Base-by-base conservation (phyloP, 2,888 invertebrate genomes). In the Chromoteleia sp. region DNA sequence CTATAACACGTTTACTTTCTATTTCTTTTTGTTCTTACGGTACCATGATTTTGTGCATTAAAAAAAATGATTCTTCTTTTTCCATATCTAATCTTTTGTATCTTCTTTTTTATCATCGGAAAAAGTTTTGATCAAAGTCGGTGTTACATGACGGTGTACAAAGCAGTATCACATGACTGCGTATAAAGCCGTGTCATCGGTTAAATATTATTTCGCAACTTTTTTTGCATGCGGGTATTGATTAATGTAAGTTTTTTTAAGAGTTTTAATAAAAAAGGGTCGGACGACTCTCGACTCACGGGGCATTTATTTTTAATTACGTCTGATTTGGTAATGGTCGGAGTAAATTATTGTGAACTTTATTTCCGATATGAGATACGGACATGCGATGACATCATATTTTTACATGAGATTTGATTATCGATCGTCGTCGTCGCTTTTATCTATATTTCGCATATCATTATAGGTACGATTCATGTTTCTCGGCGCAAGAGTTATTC, bases 91-190 rank as follows among this genome's bases (percentile, higher is more conserved):
- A 6, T 25, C 25, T 48, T 2, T 8, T 8, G 1, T 41, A 25
- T 41, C 8, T 30, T 36, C 41, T n/a, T 43, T 61, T 54, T 43
- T 41, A 21, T 58, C 41, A 30, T 54, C 8, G 25, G 68, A 17
- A 63, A 70, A 77, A 77, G 56, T 77, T 76, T 77, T 56, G 63
- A 77, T 77, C 77, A 70, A 77, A 77, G 54, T 70, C 61, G 45
- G 43, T 70, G 61, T 54, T 63, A 63, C 70, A 63, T 41, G 77
- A 54, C 39, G 48, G 48, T 41, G 58, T 15, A 67, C 65, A 56
- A 50, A 56, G 70, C 48, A 63, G 56, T 56, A 48, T 70, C 63
- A 48, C 70, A 63, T 41, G 77, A 54, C 39, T 39, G 48, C 50
- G 58, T 15, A 67, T 74, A 56, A 50, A 56, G 70, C 48, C 56